These are phyloP conservation scores for Chloropsis cyanopogon DNA, from an alignment of 2,113 vertebrate species.

Conservation along the genomic window DNA sequence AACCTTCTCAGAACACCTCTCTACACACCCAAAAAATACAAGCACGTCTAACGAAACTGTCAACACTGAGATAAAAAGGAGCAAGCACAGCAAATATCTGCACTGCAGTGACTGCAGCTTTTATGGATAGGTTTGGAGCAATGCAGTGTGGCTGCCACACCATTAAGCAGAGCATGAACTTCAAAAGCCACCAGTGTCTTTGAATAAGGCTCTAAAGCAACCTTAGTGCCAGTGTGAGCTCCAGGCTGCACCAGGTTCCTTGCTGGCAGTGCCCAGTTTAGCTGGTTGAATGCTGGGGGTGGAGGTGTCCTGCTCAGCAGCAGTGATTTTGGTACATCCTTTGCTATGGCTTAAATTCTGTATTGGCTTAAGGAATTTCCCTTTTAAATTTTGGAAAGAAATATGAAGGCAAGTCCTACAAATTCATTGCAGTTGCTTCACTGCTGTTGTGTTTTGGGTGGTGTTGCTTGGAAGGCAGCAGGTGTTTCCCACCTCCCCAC, in stretches of 20 bases:
- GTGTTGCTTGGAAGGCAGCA: neutral
- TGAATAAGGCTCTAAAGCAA: neutral
- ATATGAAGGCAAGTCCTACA: neutral
- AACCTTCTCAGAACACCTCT: neutral
- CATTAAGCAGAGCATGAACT: neutral
- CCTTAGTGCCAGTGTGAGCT: fast-evolving
- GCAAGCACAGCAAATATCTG: neutral
- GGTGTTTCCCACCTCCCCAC: neutral
- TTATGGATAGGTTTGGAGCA: neutral
- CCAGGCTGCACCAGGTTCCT: neutral
- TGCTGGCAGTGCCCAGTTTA: neutral
- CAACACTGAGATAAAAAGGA: neutral
- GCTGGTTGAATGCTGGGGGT: neutral
- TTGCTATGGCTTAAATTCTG: neutral
- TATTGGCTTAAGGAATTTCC: neutral
- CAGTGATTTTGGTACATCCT: neutral
- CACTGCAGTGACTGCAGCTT: neutral
- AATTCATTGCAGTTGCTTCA: neutral
- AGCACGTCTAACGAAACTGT: neutral
- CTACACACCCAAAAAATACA: neutral
- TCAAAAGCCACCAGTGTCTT: neutral
- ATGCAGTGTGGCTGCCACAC: neutral
- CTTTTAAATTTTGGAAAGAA: neutral
- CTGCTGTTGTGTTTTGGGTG: neutral
- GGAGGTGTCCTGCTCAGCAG: neutral